These are phyloP conservation scores for Sinohyriopsis cumingii DNA, from an alignment of 2,888 invertebrate species.

Conservation along the genomic window DNA sequence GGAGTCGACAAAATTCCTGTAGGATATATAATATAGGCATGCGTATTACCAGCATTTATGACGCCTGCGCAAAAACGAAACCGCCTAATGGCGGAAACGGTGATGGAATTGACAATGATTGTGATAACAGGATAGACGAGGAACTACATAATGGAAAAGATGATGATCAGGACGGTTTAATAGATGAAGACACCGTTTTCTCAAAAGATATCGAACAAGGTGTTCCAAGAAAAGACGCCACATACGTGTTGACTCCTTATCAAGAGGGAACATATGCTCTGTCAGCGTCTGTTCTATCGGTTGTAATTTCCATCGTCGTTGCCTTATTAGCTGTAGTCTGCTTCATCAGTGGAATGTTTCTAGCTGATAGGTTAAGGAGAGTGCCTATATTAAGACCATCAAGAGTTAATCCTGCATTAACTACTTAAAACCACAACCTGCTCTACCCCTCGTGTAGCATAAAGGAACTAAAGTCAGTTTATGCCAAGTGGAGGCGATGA, in stretches of 20 bases:
- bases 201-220: conserved; percentile 9
- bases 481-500: no score
- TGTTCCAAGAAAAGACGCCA: conserved; percentile 11
- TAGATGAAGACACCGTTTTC: conserved; percentile 44
- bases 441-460: no score
- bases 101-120: conserved; percentile 55
- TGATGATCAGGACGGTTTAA: conserved; percentile 39
- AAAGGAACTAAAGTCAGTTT: no score
- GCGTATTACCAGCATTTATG: conserved; percentile 42
- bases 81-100: conserved; percentile 35
- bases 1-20: conserved; percentile 20
- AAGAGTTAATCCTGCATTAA: no score
- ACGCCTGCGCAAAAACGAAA: conserved; percentile 34
- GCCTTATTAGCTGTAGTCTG: conserved; percentile 24
- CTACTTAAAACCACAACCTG: no score
- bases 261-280: conserved; percentile 17
- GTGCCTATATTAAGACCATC: background rate
- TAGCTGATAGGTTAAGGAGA: conserved; percentile 25
- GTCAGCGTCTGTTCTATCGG: conserved; percentile 28
- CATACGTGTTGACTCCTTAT: conserved; percentile 20
- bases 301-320: conserved; percentile 29
- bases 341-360: conserved; percentile 33
- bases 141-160: conserved; percentile 35
- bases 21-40: conserved; percentile 46
- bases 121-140: conserved; percentile 49